These are phyloP conservation scores for Caenorhabditis virilis DNA, from an alignment of 2,888 invertebrate genomes.

Conservation along the genomic window DNA sequence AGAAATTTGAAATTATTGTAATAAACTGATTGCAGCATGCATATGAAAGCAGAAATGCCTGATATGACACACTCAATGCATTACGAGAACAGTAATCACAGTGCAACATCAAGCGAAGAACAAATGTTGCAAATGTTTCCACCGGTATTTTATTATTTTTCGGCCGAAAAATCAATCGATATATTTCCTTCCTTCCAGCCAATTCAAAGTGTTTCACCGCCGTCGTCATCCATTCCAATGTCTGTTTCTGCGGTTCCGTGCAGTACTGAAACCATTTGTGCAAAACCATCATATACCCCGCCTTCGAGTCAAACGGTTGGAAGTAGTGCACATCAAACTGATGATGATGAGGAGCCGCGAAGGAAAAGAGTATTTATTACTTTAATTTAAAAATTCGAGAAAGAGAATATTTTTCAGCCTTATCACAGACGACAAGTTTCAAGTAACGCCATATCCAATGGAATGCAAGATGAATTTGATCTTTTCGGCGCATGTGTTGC, in stretches of 20 bases:
- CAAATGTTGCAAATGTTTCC: constrained; percentile 40
- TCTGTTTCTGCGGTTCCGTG: constrained; percentile 7
- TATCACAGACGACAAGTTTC: constrained; percentile 8
- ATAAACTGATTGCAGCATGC: too few relatives aligned
- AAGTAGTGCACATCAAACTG: constrained; percentile 3
- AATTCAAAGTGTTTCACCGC: constrained; percentile 4
- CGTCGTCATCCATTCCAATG: constrained; percentile 2
- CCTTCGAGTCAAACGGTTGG: constrained; percentile 13
- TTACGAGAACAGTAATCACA: constrained; percentile 35
- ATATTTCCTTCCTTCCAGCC: neutral
- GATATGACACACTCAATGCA: constrained; percentile 1
- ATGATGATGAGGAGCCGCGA: constrained; percentile 32
- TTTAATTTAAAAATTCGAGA: neutral
- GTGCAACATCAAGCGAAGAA: constrained; percentile 33
- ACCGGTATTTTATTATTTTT: constrained; percentile 1
- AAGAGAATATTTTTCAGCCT: neutral
- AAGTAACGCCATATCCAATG: neutral
- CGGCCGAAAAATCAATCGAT: neutral
- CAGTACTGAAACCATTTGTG: constrained; percentile 3
- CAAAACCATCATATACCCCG: constrained; percentile 8
- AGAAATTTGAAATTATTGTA: too few relatives aligned
- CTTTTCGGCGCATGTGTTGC: constrained; percentile 43
- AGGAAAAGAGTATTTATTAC: constrained; percentile 35
- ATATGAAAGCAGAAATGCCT: too few relatives aligned
- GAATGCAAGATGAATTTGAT: constrained; percentile 39